A percentile compares a stretch with the other conserved stretches of the same genome.
Conservation (phyloP, 2,113 vertebrate genomes). For the Osmerus mordax region DNA sequence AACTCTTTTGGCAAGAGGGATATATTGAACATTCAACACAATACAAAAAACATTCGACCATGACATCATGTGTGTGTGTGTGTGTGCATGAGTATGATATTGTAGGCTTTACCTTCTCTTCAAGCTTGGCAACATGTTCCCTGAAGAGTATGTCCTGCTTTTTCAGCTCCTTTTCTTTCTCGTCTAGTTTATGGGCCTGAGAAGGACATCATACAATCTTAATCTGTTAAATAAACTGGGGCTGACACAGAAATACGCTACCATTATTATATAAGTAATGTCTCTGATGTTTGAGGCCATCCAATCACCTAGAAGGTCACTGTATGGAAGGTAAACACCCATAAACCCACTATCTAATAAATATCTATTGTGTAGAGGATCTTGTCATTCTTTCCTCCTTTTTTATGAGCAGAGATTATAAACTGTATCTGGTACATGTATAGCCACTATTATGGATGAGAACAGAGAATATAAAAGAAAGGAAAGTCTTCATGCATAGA, state of each 20-base stretch:
- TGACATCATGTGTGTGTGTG: not conserved
- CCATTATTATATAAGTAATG: too few species aligned
- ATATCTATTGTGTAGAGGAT: not conserved
- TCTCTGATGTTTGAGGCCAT: too few species aligned
- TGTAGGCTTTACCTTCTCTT: slow-evolving; percentile 53
- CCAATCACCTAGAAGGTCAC: too few species aligned
- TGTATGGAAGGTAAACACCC: too few species aligned
- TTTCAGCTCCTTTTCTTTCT: slow-evolving; percentile 53
- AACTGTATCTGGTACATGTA: not conserved
- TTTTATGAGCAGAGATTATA: not conserved
- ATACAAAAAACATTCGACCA: not conserved
- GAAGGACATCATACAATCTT: slow-evolving; percentile 6
- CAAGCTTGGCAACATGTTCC: slow-evolving; percentile 58
- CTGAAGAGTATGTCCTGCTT: slow-evolving; percentile 52
- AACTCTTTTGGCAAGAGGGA: slow-evolving; percentile 65
- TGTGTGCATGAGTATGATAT: not conserved
- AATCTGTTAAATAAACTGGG: too few species aligned
- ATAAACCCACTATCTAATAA: not conserved
- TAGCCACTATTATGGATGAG: not conserved
- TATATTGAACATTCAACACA: slow-evolving; percentile 7
- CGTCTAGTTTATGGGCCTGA: slow-evolving; percentile 66
- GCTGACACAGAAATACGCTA: too few species aligned
- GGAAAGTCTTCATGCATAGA: slow-evolving; percentile 30
- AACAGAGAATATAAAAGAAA: slow-evolving; percentile 19
- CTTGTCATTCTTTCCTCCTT: not conserved